These are phyloP conservation scores for Tympanoctomys barrerae DNA, from an alignment of 2,797 vertebrate species.

Conservation along the genomic window DNA sequence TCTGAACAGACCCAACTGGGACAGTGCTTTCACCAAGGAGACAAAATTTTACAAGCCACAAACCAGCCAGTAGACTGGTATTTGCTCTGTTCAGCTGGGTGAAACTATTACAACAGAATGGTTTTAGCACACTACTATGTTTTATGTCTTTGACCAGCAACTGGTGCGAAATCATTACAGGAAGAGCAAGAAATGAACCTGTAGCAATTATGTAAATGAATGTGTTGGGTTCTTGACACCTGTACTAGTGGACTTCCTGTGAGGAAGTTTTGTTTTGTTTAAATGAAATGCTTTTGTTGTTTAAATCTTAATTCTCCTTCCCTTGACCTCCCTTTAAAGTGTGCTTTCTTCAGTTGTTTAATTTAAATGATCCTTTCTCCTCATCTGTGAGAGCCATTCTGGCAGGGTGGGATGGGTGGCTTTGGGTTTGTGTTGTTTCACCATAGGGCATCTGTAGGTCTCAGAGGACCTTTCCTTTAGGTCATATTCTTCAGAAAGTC, in stretches of 20 bases:
- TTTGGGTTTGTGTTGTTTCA: slow-evolving; percentile 79
- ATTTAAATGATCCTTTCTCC: slow-evolving; percentile 84
- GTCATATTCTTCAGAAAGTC: slow-evolving; percentile 82
- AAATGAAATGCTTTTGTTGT: slow-evolving; percentile 81
- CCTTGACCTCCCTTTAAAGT: slow-evolving; percentile 38
- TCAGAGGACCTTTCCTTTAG: slow-evolving; percentile 78
- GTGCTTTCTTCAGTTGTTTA: slow-evolving; percentile 83
- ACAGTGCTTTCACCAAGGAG: slow-evolving; percentile 78
- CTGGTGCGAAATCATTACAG: slow-evolving; percentile 74
- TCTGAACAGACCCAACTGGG: not conserved
- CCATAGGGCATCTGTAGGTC: slow-evolving; percentile 77
- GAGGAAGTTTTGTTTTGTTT: slow-evolving; percentile 80
- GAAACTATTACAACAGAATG: slow-evolving; percentile 29
- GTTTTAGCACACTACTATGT: slow-evolving; percentile 53
- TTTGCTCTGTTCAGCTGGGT: slow-evolving; percentile 22
- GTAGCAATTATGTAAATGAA: slow-evolving; percentile 78
- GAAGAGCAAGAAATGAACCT: slow-evolving; percentile 76
- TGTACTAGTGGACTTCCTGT: slow-evolving; percentile 83
- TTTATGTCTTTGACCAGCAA: slow-evolving; percentile 67
- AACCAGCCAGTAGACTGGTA: slow-evolving; percentile 57
- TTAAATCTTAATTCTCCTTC: slow-evolving; percentile 57
- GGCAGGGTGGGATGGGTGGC: slow-evolving; percentile 56
- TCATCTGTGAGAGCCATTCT: slow-evolving; percentile 72
- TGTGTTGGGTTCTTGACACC: slow-evolving; percentile 73
- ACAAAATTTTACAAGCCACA: slow-evolving; percentile 31